Evolutionary conservation across 1,140 invertebrate genomes (phyloP).

Genomic region (Agrypnia vestita): DNA sequence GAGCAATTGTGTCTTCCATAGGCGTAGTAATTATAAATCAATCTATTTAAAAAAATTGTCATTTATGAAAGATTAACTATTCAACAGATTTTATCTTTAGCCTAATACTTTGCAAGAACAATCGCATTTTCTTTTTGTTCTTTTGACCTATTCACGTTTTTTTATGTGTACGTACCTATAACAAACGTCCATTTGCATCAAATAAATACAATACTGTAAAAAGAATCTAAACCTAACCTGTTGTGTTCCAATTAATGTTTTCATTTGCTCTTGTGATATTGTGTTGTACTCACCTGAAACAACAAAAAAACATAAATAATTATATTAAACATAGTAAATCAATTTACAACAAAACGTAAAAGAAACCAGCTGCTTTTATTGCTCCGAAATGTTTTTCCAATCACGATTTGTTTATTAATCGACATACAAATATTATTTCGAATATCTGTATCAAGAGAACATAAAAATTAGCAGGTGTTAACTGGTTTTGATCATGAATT

Average conservation of each 20-base stretch:
- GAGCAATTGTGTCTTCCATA: too few species aligned
- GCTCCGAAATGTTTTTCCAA: too few species aligned
- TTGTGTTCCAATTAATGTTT: constrained; percentile 23
- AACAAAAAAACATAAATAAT: constrained; percentile 11
- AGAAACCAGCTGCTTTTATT: neutral
- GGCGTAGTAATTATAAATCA: too few species aligned
- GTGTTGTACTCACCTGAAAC: constrained; percentile 27
- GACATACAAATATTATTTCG: constrained; percentile 1
- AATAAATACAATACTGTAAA: neutral
- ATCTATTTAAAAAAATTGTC: too few species aligned
- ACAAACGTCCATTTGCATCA: too few species aligned
- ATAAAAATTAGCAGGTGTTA: neutral
- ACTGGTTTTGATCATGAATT: neutral
- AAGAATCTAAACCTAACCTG: constrained; percentile 31
- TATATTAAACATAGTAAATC: neutral
- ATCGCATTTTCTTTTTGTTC: too few species aligned
- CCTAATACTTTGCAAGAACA: too few species aligned
- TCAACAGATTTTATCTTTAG: too few species aligned
- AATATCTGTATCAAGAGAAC: neutral
- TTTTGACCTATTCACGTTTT: too few species aligned
- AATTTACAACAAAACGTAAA: neutral
- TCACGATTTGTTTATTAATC: neutral
- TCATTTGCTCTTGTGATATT: neutral
- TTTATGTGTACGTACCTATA: too few species aligned
- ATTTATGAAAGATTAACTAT: too few species aligned